Conservation (phyloP, 2,888 invertebrate species). For the Callyntrura sp. region DNA sequence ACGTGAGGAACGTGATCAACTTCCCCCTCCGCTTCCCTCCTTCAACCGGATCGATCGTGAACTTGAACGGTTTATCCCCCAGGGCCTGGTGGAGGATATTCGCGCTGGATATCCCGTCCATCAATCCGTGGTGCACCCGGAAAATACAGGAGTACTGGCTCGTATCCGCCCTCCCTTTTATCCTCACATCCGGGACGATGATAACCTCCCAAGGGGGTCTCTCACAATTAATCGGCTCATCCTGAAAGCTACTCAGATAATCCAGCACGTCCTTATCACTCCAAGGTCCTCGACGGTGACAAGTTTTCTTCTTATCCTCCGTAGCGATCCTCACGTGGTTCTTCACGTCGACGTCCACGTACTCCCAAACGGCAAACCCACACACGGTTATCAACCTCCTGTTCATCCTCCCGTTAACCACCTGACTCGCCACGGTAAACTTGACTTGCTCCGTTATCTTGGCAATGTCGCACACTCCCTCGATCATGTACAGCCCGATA, state of each 20-base stretch:
- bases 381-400: constrained; percentile 53
- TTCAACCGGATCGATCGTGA: constrained; percentile 80
- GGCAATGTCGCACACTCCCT: constrained; percentile 79
- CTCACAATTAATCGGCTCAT: constrained; percentile 64
- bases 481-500: constrained; percentile 81
- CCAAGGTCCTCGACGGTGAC: constrained; percentile 38
- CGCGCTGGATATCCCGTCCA: constrained; percentile 79
- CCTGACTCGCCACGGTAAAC: constrained; percentile 62
- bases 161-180: not conserved
- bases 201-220: constrained; percentile 81
- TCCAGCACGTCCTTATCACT: constrained; percentile 79
- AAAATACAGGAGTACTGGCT: constrained; percentile 80
- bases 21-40: constrained; percentile 22
- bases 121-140: constrained; percentile 79
- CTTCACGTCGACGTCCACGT: constrained; percentile 52
- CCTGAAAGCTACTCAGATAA: constrained; percentile 78
- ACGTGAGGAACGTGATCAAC: constrained; percentile 57
- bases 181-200: constrained; percentile 76
- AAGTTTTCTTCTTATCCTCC: not conserved
- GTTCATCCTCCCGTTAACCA: constrained; percentile 72
- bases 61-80: constrained; percentile 82
- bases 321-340: constrained; percentile 75
- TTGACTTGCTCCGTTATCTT: constrained; percentile 70
- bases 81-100: constrained; percentile 80
- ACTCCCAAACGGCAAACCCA: constrained; percentile 82